phyloP scores from a whole-genome alignment of 2,888 invertebrate species.

The Xylota sylvarum region DNA sequence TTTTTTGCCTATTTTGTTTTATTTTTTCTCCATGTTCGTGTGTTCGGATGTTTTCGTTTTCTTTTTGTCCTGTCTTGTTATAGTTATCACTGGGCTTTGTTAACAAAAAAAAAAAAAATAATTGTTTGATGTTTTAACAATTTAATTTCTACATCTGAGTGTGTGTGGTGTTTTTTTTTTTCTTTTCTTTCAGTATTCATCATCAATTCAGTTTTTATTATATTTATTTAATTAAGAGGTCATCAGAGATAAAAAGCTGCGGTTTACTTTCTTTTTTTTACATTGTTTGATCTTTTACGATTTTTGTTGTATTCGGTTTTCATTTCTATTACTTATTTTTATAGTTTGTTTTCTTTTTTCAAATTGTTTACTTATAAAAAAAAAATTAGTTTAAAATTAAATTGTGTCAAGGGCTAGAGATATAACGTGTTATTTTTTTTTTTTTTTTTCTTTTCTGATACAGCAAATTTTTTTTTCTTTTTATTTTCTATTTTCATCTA shows the following conservation, averaged over 20 bases:
- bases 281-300: conserved; percentile 29
- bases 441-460: conserved; percentile 14
- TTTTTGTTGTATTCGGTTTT: conserved; percentile 11
- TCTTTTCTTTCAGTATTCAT: conserved; percentile 34
- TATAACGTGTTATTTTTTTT: conserved; percentile 9
- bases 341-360: conserved; percentile 22
- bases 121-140: conserved; percentile 56
- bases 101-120: conserved; percentile 35
- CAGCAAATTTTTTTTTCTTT: neutral
- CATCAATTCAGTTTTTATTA: conserved; percentile 41
- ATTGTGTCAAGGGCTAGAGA: conserved; percentile 42
- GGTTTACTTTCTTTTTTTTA: conserved; percentile 47
- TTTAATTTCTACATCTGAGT: conserved; percentile 46
- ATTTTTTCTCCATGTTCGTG: conserved; percentile 63
- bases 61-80: conserved; percentile 53
- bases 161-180: conserved; percentile 18
- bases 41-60: conserved; percentile 34
- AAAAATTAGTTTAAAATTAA: conserved; percentile 38
- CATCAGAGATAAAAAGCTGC: conserved; percentile 71
- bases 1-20: conserved; percentile 64
- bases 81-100: conserved; percentile 69
- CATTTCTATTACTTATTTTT: conserved; percentile 48
- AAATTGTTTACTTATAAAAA: conserved; percentile 37
- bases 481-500: conserved; percentile 14
- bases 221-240: conserved; percentile 62